These are phyloP conservation scores for Rugalucina vietnamica DNA, from an alignment of 2,888 invertebrate species.

Conservation along the genomic window DNA sequence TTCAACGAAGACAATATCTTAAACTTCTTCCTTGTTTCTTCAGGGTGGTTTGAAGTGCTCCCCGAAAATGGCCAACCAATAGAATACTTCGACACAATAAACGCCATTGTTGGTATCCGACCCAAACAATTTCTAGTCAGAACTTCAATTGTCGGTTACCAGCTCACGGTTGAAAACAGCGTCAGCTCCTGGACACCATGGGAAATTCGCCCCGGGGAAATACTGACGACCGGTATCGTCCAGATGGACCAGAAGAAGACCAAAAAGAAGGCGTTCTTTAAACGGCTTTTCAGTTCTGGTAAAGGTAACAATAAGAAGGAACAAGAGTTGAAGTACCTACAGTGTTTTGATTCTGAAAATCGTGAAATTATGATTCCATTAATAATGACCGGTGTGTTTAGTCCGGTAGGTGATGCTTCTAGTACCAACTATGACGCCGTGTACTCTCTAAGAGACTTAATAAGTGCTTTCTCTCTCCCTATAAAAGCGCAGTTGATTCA, in stretches of 20 bases:
- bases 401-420: constrained; percentile 77
- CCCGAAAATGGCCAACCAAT: constrained; percentile 80
- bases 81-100: constrained; percentile 79
- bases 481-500: constrained; percentile 77
- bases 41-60: constrained; percentile 80
- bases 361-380: constrained; percentile 79
- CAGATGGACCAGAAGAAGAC: constrained; percentile 79
- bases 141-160: constrained; percentile 77
- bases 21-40: constrained; percentile 32
- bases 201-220: constrained; percentile 76
- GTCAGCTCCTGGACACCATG: constrained; percentile 75
- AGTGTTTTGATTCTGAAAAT: constrained; percentile 75
- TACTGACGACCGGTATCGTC: constrained; percentile 75
- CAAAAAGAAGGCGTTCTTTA: constrained; percentile 74
- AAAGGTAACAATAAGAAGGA: constrained; percentile 70
- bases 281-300: constrained; percentile 69
- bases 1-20: not conserved
- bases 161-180: constrained; percentile 73
- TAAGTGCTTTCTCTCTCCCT: constrained; percentile 76
- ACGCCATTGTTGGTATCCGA: constrained; percentile 75
- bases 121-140: constrained; percentile 76
- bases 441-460: constrained; percentile 78
- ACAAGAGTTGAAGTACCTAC: constrained; percentile 78
- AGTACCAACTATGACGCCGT: constrained; percentile 77
- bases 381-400: constrained; percentile 80